phyloP scores from a whole-genome alignment of 2,113 vertebrate species.

The Cinclus cinclus region DNA sequence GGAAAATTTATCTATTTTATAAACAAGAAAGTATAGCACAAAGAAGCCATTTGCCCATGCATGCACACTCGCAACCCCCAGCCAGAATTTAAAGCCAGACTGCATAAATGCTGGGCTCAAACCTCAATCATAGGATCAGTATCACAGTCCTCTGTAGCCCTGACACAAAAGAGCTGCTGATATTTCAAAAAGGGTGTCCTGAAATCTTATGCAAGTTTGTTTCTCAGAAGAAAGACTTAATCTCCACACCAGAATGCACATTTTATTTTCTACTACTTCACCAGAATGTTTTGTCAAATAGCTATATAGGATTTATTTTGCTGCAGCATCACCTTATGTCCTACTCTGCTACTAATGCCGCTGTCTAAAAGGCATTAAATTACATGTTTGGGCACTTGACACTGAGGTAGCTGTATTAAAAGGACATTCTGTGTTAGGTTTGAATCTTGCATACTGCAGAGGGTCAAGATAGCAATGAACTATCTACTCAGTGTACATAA shows the following conservation, averaged over 20 bases:
- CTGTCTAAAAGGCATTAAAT: neutral
- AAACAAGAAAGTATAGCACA: neutral
- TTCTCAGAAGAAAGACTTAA: neutral
- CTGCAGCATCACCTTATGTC: neutral
- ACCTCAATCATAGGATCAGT: neutral
- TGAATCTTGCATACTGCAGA: neutral
- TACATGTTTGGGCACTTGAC: neutral
- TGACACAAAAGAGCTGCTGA: neutral
- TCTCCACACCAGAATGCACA: neutral
- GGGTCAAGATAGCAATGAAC: neutral
- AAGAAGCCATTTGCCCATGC: neutral
- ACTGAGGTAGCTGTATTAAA: neutral
- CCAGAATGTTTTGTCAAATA: neutral
- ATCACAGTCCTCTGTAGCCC: neutral
- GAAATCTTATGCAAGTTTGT: neutral
- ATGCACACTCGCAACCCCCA: rapidly evolving
- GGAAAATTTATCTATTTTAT: neutral
- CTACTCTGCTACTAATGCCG: neutral
- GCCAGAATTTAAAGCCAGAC: neutral
- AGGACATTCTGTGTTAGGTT: neutral
- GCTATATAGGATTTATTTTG: neutral
- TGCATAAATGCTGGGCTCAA: neutral
- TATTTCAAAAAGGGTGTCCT: neutral
- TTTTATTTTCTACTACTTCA: neutral
- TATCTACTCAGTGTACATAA: neutral